Conservation (phyloP, 1,140 invertebrate genomes). For the Hyles vespertilio region DNA sequence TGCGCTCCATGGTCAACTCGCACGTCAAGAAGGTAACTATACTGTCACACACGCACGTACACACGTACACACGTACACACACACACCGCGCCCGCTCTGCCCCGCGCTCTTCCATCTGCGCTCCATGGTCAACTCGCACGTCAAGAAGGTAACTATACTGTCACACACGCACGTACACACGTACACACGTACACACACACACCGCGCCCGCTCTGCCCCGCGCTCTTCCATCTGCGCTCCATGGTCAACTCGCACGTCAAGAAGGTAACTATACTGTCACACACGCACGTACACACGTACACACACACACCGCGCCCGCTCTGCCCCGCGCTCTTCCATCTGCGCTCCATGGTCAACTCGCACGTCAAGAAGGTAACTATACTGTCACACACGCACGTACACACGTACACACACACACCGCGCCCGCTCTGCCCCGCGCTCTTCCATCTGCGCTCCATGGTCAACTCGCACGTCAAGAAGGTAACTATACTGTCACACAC, state of each 20-base stretch:
- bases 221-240: slow-evolving; percentile 60
- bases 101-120: slow-evolving; percentile 61
- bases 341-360: slow-evolving; percentile 63
- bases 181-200: slow-evolving; percentile 34
- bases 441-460: slow-evolving; percentile 63
- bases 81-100: slow-evolving; percentile 57
- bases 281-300: too few relatives aligned
- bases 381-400: too few relatives aligned
- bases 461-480: slow-evolving; percentile 62
- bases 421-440: slow-evolving; percentile 61
- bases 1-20: slow-evolving; percentile 63
- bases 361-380: slow-evolving; percentile 53
- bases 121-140: slow-evolving; percentile 64
- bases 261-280: slow-evolving; percentile 32
- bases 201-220: slow-evolving; percentile 58
- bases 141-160: slow-evolving; percentile 43
- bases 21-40: slow-evolving; percentile 53
- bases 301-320: slow-evolving; percentile 59
- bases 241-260: slow-evolving; percentile 65
- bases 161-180: too few relatives aligned
- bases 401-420: slow-evolving; percentile 47
- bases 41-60: too few relatives aligned
- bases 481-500: slow-evolving; percentile 17
- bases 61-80: slow-evolving; percentile 13
- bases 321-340: slow-evolving; percentile 62